Evolutionary conservation across 1,140 invertebrate genomes (phyloP), one percentile per base, ranked within the genome.

Genomic region (Mercenaria mercenaria): DNA sequence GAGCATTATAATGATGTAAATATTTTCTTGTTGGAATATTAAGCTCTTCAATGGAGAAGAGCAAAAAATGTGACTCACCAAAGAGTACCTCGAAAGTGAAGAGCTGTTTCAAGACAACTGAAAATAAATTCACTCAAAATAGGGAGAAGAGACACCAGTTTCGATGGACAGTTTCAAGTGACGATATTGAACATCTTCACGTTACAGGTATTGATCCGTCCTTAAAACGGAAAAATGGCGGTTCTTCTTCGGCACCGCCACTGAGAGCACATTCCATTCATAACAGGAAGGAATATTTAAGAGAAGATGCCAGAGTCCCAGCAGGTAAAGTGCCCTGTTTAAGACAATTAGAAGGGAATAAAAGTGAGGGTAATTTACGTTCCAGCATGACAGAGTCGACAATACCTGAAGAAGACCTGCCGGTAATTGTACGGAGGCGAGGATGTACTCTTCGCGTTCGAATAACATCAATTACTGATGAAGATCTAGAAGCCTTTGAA

Each of bases 351-450:
- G 76, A 79, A 37, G 47, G 29, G 15, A 79, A 32, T 79, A 79
- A 79, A 56, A 50, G 20, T 52, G 76, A 79, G 10, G 26, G 26
- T 20, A 8, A 50, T 79, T 32, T 56, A 32, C 76, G 76, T 34
- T 34, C n/a, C 43, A 69, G 80, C 67, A 79, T 79, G 88, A 77
- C 72, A 20, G 95, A 95, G 91, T 94, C 94, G 10, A 96, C 95
- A 37, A 94, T 96, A 29, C 95, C 94, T 85, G 95, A 96, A 83
- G 96, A 96, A 88, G 95, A 96, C 23, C 93, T 96, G 0, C 96
- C 96, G 0, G 96, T 96, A 20, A 96, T 96, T 77, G 94, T 96
- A 13, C 82, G 96, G 32, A 90, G 96, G n/a, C 88, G 96, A n/a
- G 96, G 96, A 29, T 96, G 95, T 86, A 96, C 93, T 34, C 91